Percentiles rank a stretch among this genome's conserved stretches.
Conservation (phyloP, 2,888 invertebrate genomes). For the Parasteatoda lunata region DNA sequence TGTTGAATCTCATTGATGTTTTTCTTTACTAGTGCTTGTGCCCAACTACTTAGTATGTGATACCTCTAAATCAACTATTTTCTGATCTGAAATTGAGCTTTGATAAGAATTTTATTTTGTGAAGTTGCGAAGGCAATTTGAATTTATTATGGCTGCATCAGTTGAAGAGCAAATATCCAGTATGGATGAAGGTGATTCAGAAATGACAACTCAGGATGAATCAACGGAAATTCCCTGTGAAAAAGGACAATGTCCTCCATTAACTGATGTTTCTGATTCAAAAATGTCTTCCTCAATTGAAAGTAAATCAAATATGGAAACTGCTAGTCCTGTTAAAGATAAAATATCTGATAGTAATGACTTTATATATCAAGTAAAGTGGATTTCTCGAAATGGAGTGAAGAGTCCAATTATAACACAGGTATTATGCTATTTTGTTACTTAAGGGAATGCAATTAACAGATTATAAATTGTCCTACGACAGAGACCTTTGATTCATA, state of each 20-base stretch:
- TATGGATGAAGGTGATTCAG: neutral
- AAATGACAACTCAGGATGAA: neutral
- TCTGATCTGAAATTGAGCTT: too few species aligned
- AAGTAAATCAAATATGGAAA: neutral
- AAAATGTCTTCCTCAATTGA: neutral
- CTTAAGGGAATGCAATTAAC: too few species aligned
- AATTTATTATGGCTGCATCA: slow-evolving; percentile 16
- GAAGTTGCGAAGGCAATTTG: too few species aligned
- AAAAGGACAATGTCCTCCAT: neutral
- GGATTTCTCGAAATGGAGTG: slow-evolving; percentile 75
- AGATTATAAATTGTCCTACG: too few species aligned
- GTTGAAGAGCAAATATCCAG: slow-evolving; percentile 20
- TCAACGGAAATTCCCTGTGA: neutral
- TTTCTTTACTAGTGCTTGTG: too few species aligned
- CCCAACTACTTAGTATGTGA: too few species aligned
- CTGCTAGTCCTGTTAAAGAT: slow-evolving; percentile 41
- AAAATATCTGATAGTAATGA: slow-evolving; percentile 47
- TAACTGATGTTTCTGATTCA: too few species aligned
- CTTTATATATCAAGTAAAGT: slow-evolving; percentile 76
- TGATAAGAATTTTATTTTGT: too few species aligned
- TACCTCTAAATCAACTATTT: too few species aligned
- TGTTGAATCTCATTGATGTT: too few species aligned
- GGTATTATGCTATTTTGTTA: slow-evolving; percentile 19
- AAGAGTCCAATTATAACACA: slow-evolving; percentile 76
- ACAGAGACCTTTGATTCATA: too few species aligned